phyloP scores from a whole-genome alignment of 1,140 invertebrate species.

The Leptinotarsa lineolata region DNA sequence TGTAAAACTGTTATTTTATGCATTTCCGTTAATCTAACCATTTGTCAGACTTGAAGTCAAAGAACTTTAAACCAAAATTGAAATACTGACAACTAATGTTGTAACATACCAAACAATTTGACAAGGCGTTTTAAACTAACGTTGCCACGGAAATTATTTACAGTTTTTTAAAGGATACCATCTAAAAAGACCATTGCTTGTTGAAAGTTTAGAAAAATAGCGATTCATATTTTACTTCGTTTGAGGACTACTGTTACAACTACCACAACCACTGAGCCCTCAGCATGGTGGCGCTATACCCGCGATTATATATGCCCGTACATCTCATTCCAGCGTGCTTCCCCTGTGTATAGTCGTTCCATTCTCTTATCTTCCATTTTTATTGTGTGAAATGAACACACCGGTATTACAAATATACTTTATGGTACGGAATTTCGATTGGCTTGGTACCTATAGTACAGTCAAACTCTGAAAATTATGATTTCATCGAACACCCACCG shows the following conservation, averaged over 20 bases:
- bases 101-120: too few relatives aligned
- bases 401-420: slow-evolving; percentile 1
- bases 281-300: slow-evolving; percentile 7
- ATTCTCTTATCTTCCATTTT: slow-evolving; percentile 1
- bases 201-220: too few relatives aligned
- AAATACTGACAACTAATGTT: too few relatives aligned
- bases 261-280: background rate
- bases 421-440: background rate
- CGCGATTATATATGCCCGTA: slow-evolving; percentile 2
- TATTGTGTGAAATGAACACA: slow-evolving; percentile 3
- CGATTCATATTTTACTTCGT: background rate
- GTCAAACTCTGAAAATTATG: background rate
- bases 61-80: too few relatives aligned
- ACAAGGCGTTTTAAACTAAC: too few relatives aligned
- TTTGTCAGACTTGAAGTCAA: too few relatives aligned
- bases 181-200: too few relatives aligned
- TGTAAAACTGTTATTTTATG: too few relatives aligned
- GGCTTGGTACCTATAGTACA: background rate
- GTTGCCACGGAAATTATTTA: too few relatives aligned
- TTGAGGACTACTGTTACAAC: background rate
- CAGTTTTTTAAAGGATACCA: too few relatives aligned
- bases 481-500: too few relatives aligned
- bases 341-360: background rate
- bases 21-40: too few relatives aligned
- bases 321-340: slow-evolving; percentile 7